Percentiles rank a stretch among this genome's conserved stretches.
phyloP scores from a whole-genome alignment of 2,888 invertebrate genomes.

The Orthosia gothica region DNA sequence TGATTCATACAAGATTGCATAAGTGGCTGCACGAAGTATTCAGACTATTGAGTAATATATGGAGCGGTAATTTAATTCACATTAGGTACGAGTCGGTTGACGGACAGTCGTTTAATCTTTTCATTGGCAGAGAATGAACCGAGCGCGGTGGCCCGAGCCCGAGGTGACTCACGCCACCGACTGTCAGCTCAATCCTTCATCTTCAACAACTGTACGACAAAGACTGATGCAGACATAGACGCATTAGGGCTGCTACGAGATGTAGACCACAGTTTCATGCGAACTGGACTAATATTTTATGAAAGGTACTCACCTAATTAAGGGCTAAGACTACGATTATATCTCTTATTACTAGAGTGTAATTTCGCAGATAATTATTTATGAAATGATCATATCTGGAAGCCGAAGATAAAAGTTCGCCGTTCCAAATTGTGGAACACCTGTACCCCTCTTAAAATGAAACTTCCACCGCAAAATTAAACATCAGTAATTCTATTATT shows the following conservation, averaged over 20 bases:
- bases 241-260: constrained; percentile 55
- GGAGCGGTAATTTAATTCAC: constrained; percentile 85
- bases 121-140: constrained; percentile 78
- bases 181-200: constrained; percentile 72
- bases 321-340: background rate
- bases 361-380: background rate
- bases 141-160: constrained; percentile 82
- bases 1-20: constrained; percentile 59
- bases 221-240: constrained; percentile 72
- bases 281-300: constrained; percentile 13
- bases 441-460: constrained; percentile 7
- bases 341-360: background rate
- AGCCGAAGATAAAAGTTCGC: background rate
- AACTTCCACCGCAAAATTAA: background rate
- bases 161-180: constrained; percentile 75
- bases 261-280: background rate
- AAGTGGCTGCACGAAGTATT: constrained; percentile 44
- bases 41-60: constrained; percentile 71
- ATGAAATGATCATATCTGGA: too few relatives aligned
- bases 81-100: constrained; percentile 78
- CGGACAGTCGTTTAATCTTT: constrained; percentile 82
- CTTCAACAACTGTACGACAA: constrained; percentile 70
- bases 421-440: constrained; percentile 10
- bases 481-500: constrained; percentile 31
- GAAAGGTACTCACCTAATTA: too few relatives aligned